phyloP scores from a whole-genome alignment of 2,113 vertebrate species.

The Grammatotria lemairii region DNA sequence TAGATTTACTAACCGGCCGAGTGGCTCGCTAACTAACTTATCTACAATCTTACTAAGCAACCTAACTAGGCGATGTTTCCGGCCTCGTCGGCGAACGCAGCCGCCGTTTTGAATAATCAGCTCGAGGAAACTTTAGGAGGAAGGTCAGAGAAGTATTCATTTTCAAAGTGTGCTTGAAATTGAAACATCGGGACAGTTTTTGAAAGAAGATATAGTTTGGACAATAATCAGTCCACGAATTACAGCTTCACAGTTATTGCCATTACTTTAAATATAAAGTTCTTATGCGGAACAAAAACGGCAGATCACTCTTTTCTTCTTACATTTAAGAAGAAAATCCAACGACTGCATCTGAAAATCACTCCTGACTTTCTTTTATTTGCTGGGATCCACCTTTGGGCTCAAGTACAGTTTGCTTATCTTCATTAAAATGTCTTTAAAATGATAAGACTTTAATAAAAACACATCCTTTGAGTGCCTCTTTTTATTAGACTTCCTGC shows the following conservation, averaged over 20 bases:
- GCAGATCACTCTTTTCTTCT: neutral
- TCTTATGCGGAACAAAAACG: neutral
- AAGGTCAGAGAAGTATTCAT: neutral
- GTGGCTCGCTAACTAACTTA: neutral
- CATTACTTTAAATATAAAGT: neutral
- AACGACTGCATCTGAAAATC: rapidly evolving
- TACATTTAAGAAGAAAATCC: rapidly evolving
- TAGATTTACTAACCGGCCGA: neutral
- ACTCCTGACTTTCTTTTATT: neutral
- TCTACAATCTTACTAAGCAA: neutral
- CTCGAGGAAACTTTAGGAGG: neutral
- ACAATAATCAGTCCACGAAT: neutral
- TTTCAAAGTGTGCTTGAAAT: neutral
- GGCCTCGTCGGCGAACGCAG: neutral
- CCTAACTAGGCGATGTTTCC: neutral
- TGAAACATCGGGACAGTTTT: neutral
- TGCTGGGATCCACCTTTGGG: rapidly evolving
- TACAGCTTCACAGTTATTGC: neutral
- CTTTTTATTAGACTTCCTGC: neutral
- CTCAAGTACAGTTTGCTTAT: rapidly evolving
- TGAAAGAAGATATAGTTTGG: neutral
- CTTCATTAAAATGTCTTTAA: neutral
- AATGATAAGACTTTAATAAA: neutral
- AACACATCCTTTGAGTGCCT: neutral
- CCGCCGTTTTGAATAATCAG: constrained; percentile 22